Percentiles rank a stretch among this genome's conserved stretches.
Conservation (phyloP, 2,888 invertebrate species). For the Nomada hirtipes region DNA sequence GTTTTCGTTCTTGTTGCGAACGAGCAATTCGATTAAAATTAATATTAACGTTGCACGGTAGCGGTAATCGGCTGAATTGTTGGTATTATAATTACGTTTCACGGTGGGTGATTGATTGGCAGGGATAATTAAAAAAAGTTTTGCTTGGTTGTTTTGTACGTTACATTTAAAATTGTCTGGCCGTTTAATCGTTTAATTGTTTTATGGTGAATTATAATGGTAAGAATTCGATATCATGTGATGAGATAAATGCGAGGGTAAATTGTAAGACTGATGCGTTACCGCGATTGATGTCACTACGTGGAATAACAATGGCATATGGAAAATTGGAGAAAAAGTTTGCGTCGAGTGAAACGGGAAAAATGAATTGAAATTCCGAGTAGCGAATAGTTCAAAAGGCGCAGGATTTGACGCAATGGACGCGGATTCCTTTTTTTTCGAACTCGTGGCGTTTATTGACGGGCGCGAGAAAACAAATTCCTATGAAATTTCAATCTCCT, state of each 20-base stretch:
- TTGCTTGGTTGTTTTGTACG: too few relatives aligned
- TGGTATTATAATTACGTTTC: too few relatives aligned
- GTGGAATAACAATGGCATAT: neutral
- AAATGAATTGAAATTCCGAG: neutral
- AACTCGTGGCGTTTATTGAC: slow-evolving; percentile 17
- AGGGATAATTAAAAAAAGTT: too few relatives aligned
- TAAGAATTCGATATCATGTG: too few relatives aligned
- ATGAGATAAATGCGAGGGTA: neutral
- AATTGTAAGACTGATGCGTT: neutral
- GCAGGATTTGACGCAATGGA: slow-evolving; percentile 16
- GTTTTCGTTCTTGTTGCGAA: neutral
- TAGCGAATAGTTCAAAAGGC: neutral
- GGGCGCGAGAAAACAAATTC: slow-evolving; percentile 9
- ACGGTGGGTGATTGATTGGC: too few relatives aligned
- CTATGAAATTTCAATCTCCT: slow-evolving; percentile 3
- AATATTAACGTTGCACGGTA: neutral
- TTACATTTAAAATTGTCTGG: too few relatives aligned
- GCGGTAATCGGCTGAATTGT: neutral
- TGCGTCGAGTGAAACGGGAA: neutral
- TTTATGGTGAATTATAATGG: neutral
- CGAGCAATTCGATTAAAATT: too few relatives aligned
- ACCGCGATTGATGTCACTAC: neutral
- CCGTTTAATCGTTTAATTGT: neutral
- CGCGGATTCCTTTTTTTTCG: neutral
- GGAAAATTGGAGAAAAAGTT: slow-evolving; percentile 3